Base-by-base conservation (phyloP, 2,888 invertebrate genomes). In the Drepana falcataria region DNA sequence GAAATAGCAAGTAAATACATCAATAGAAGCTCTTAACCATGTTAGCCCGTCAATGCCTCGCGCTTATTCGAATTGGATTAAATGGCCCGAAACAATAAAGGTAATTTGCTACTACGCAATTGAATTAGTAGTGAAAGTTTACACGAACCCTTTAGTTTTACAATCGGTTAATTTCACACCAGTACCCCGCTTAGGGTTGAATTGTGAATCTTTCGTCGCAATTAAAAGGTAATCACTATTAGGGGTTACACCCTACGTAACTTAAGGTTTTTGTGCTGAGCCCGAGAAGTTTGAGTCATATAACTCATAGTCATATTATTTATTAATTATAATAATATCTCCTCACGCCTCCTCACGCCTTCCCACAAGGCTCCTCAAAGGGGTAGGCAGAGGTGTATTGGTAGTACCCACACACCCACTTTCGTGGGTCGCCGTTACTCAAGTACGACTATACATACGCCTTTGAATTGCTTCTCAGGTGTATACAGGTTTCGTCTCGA, bases 181-280 rank as follows among this genome's bases (percentile, higher is more conserved):
- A 21, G 51, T 49, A 7, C 7, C 49, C 33, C 47, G 47, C 40
- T 53, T 35, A 52, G 52, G 47, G 40, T 47, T 35, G 35, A 49
- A 49, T 49, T 49, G n/a, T 37, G 49, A n/a, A 35, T 35, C 37
- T 49, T 48, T 48, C 48, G 48, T n/a, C 53, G 47, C 37, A n/a
- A 47, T 54, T 53, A 55, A 56, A 55, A 55, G 53, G 53, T 6
- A 21, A 53, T 44, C 44, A 44, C 44, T 9, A 44, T 44, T 44
- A 44, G 44, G 44, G 37, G 9, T 44, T 44, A 7, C 44, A 9
- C 21, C 21, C 21, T 21, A 44, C 2, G 44, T 7, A 44, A 44
- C 9, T 44, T 9, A 1, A 6, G 44, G 44, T 44, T 44, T 9
- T 44, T 44, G 9, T 44, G 9, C 3, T 44, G 9, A 44, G 3